Base-by-base conservation (phyloP, 2,113 vertebrate species). In the Felis chaus region DNA sequence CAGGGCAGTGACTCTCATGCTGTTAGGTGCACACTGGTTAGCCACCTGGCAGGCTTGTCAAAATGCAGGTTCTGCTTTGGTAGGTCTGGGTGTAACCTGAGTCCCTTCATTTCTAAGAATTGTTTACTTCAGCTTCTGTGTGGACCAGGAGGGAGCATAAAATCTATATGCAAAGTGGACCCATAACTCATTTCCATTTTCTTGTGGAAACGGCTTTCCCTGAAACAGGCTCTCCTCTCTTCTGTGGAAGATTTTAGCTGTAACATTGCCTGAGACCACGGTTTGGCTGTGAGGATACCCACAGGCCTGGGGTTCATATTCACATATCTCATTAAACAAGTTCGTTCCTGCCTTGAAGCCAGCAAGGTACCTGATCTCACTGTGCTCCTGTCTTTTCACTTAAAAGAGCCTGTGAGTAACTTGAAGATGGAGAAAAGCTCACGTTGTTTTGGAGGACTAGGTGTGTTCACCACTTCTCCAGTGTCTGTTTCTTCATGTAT, bases 331-430 rank as follows among this genome's bases (percentile, higher is more conserved):
- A 21, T 71, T 21, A 8, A n/a, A 36, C 29, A 7, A n/a, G 16
- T n/a, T 39, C n/a, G 21, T 18, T 10, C 11, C 5, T 27, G 14
- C 16, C 48, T 10, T 61, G 13, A 33, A 27, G 13, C 31, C 66
- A 83, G 39, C 8, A 39, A 45, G 29, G 71, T 18, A 7, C 15
- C 73, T 16, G 29, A 41, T 39, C 18, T 7, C 25, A n/a, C 2
- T 6, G 2, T 0, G 18, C 19, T 25, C 5, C 1, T 1, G 48
- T 23, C 15, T n/a, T 63, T 27, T 41, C n/a, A 36, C 33, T 25
- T 29, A 1, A 5, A 48, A 78, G 14, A 95, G 57, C 36, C 19
- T 8, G 0, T 7, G 65, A 4, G 6, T 12, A 27, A 53, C 41
- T 33, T 55, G 31, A 74, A 76, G 73, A 8, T 19, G 13, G 80